Conservation (phyloP, 2,888 invertebrate genomes). For the Protula sp. region DNA sequence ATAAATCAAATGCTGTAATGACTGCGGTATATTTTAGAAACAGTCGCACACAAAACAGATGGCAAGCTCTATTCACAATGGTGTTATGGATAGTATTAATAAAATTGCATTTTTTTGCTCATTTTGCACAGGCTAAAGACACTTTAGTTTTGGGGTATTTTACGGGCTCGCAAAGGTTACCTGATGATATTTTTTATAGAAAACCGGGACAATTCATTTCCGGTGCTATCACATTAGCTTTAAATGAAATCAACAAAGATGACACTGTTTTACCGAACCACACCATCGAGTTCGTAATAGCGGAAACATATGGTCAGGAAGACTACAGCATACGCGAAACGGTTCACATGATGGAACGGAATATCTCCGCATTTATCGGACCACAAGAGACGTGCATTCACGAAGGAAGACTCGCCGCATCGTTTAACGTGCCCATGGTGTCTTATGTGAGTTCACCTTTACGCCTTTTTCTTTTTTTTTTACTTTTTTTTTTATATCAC, state of each 20-base stretch:
- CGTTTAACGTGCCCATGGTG: conserved; percentile 91
- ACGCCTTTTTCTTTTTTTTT: background rate
- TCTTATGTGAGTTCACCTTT: conserved; percentile 82
- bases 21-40: too few relatives aligned
- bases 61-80: too few relatives aligned
- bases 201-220: conserved; percentile 47
- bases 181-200: conserved; percentile 13
- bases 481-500: background rate
- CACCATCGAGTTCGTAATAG: conserved; percentile 71
- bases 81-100: too few relatives aligned
- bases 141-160: too few relatives aligned
- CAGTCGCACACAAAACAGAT: too few relatives aligned
- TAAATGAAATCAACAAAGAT: conserved; percentile 66
- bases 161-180: conserved; percentile 11
- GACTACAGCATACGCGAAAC: conserved; percentile 78
- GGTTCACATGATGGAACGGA: conserved; percentile 73
- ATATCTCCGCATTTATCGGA: conserved; percentile 83
- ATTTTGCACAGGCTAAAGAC: too few relatives aligned
- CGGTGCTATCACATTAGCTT: conserved; percentile 82
- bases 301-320: conserved; percentile 88
- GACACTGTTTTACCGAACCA: conserved; percentile 61
- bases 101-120: too few relatives aligned
- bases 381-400: conserved; percentile 83
- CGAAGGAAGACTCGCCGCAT: conserved; percentile 87
- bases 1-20: too few relatives aligned